A percentile compares a stretch with the other conserved stretches of the same genome.
Evolutionary conservation across 2,888 invertebrate genomes (phyloP).

Genomic region (Odontomyia ornata): DNA sequence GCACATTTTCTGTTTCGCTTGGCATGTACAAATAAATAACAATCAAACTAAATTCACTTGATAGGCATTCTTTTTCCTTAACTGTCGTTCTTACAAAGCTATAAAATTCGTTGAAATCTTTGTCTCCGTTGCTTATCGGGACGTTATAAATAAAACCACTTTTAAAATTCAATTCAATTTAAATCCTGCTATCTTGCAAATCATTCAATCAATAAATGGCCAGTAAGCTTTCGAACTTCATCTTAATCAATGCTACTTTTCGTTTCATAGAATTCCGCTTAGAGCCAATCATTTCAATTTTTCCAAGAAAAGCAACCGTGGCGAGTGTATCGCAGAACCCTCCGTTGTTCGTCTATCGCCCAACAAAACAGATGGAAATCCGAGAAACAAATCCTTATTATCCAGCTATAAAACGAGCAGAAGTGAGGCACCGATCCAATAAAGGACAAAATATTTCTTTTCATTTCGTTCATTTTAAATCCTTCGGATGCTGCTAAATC

Average conservation of each 20-base stretch:
- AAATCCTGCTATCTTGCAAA: slow-evolving; percentile 23
- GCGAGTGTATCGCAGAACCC: background rate
- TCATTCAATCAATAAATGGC: slow-evolving; percentile 42
- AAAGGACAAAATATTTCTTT: slow-evolving; percentile 49
- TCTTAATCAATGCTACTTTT: slow-evolving; percentile 38
- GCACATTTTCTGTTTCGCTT: no score
- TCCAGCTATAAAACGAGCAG: slow-evolving; percentile 46
- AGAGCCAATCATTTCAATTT: slow-evolving; percentile 24
- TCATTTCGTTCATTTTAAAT: slow-evolving; percentile 49
- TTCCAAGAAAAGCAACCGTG: background rate
- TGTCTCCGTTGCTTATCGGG: no score
- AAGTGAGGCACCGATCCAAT: slow-evolving; percentile 46
- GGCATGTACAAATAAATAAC: no score
- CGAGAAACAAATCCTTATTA: slow-evolving; percentile 48
- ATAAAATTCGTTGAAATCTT: no score
- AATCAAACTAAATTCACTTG: no score
- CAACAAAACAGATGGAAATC: slow-evolving; percentile 31
- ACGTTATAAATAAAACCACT: slow-evolving; percentile 27
- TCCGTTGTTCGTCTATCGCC: background rate
- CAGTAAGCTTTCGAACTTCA: slow-evolving; percentile 36
- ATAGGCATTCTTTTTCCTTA: no score
- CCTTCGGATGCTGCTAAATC: slow-evolving; percentile 47
- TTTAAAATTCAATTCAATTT: slow-evolving; percentile 24
- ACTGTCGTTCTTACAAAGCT: no score
- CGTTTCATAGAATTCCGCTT: background rate